A percentile compares a stretch with the other conserved stretches of the same genome.
Evolutionary conservation across 2,888 invertebrate genomes (phyloP).

Genomic region (Neuroscelio doddi): DNA sequence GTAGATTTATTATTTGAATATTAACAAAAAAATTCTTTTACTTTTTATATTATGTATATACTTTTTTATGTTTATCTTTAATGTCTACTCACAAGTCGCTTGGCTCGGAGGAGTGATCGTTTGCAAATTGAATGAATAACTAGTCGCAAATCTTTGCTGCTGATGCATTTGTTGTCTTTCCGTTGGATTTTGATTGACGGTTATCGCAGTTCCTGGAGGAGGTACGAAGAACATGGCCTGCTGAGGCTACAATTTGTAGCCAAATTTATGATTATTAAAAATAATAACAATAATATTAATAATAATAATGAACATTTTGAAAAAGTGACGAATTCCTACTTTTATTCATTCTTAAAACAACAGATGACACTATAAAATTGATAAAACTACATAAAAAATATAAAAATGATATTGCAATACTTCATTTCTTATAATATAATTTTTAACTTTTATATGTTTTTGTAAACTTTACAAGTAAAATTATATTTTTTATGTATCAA

Average conservation of each 20-base stretch:
- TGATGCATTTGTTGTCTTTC: constrained; percentile 62
- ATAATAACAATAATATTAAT: not conserved
- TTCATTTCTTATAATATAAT: no score
- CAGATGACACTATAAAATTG: no score
- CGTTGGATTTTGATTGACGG: constrained; percentile 60
- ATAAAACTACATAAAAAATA: no score
- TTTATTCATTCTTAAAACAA: no score
- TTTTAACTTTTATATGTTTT: no score
- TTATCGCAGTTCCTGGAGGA: constrained; percentile 60
- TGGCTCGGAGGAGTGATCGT: constrained; percentile 67
- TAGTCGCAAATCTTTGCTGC: constrained; percentile 63
- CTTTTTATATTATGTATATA: no score
- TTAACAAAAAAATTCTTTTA: no score
- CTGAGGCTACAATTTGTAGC: constrained; percentile 55
- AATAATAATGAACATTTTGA: not conserved
- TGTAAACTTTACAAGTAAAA: no score
- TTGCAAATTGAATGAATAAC: constrained; percentile 65
- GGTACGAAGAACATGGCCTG: constrained; percentile 69
- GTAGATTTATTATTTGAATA: no score
- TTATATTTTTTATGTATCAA: no score
- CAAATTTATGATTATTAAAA: not conserved
- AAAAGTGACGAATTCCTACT: no score
- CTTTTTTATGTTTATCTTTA: not conserved
- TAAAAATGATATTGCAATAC: no score
- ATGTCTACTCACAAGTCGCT: constrained; percentile 57